Conservation (phyloP, 2,113 vertebrate species). For the Kobus ellipsiprymnus region DNA sequence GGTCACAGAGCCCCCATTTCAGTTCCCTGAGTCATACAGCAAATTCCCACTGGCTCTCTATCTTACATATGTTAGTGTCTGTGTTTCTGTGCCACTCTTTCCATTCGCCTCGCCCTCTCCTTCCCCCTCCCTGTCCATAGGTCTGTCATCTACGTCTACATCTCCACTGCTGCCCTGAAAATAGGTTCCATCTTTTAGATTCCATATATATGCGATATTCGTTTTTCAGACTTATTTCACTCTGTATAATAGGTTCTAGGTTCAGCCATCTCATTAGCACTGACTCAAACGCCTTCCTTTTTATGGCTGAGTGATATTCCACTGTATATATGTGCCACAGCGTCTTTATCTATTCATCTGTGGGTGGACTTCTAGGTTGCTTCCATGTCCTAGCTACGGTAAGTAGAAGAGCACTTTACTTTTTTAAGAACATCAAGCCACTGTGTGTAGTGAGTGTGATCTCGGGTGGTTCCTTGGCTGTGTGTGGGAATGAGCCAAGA, state of each 20-base stretch:
- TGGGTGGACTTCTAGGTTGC: neutral
- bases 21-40: neutral
- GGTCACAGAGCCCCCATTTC: neutral
- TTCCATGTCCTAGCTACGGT: neutral
- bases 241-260: neutral
- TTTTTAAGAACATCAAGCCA: neutral
- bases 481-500: neutral
- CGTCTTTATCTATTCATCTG: neutral
- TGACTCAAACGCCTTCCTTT: neutral
- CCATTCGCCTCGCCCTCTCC: neutral
- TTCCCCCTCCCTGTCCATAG: neutral
- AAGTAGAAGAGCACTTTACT: neutral
- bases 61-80: neutral
- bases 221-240: neutral
- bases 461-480: neutral
- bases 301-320: neutral
- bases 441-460: neutral
- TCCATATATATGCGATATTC: neutral
- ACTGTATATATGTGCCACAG: fast-evolving
- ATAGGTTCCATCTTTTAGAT: neutral
- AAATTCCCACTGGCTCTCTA: neutral
- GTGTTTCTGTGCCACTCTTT: neutral
- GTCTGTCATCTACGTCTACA: neutral
- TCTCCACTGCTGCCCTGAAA: neutral
- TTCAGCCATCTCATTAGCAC: neutral